Base-by-base conservation (phyloP, 2,888 invertebrate species). In the Saturnia japonica region DNA sequence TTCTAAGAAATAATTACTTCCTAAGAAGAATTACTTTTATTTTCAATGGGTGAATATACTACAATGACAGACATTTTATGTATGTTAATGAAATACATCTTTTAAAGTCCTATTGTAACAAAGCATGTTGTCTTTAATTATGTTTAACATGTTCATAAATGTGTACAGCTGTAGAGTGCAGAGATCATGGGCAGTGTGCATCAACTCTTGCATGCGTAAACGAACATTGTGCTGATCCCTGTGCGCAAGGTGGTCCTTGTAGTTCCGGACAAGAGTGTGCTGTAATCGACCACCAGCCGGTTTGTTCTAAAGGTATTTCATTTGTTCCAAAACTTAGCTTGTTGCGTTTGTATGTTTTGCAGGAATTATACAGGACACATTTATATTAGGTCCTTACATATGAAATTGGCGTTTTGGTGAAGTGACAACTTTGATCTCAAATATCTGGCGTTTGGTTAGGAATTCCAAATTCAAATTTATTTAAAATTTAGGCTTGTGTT, bases 141-240 rank as follows among this genome's bases (percentile, higher is more conserved):
- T 64, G 42, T 67, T 71, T 72, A 51, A 19, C 69, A 71, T 72
- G 70, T 68, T 78, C 8, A 64, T 74, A 76, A 70, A 74, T 80
- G 72, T 83, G 72, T 74, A 96, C 94, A 97, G 97, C 97, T 94
- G 95, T 97, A 85, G 96, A 96, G 85, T 98, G 98, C 91, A 94
- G 95, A 73, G 95, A 96, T 68, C 97, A 98, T 89, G 95, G 95
- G 80, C 97, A 98, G 80, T 98, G 98, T 85, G 95, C 96, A 60
- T 88, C 94, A 66, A 96, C 96, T 78, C 95, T 97, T 85, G 96
- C 97, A 76, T 98, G 98, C 87, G 94, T 97, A 80, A 95, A 96
- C 84, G 95, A 96, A 28, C 95, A 96, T 77, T 98, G 98, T 84
- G 95, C 96, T 74, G 97, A 97, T 89, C 98, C 98, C 34, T 98